Evolutionary conservation across 2,888 invertebrate genomes (phyloP), one percentile per base, ranked within the genome.

Genomic region (Caenorhabditis macrosperma): DNA sequence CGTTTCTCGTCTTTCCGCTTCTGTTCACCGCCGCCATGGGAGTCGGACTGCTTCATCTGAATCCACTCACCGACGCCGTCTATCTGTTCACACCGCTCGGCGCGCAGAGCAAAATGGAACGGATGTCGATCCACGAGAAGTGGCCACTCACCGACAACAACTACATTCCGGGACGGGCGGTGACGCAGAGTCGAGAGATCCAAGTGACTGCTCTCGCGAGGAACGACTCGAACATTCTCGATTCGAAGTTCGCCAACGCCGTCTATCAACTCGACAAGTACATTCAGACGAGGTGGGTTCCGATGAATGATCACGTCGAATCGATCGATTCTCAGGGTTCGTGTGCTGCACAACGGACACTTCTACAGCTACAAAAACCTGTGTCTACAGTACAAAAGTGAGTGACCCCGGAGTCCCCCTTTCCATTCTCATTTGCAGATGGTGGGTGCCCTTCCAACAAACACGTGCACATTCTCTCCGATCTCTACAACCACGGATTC

Each of bases 171-270:
- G 90, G 90, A 44, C 71, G 90, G 30, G 86, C 90, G n/a, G 90
- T 90, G 17, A 90, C 90, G 22, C 88, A 90, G 75, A 85, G 86
- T 41, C 46, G 90, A 33, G 90, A 90, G 78, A 78, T 88, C 50
- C 90, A 90, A 87, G 76, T 96, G 71, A 96, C 96, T 83, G 93
- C 96, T 17, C 94, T 94, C 66, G 93, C 96, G 5, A 94, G 94
- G 91, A 95, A 95, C 91, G 88, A 84, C 33, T 95, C 94, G 85
- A 95, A 95, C 90, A 94, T 96, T 92, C 92, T 96, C 59, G 93
- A 95, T 12, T 93, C 93, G 0, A 94, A 83, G 22, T 89, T 86
- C 50, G 82, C 89, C 1, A 84, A 86, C 17, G 88, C 89, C 3
- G 86, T 90, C 30, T 81, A 87, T 44, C 82, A 87, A 5, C 79